Evolutionary conservation across 2,888 invertebrate genomes (phyloP).

Genomic region (Oasisia sp.): DNA sequence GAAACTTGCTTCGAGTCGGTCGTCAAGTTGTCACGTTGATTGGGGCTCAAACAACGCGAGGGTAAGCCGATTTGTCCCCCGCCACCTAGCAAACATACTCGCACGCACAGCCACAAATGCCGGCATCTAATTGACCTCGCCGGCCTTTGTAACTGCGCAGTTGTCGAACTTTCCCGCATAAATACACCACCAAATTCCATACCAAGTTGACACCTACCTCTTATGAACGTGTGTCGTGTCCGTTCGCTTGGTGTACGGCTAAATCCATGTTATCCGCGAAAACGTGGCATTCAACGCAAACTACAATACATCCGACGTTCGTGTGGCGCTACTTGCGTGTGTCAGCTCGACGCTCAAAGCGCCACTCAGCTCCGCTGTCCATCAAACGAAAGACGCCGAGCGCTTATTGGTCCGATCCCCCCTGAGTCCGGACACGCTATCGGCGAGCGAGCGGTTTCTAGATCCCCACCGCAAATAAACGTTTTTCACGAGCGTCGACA

Average conservation of each 20-base stretch:
- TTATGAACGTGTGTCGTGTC: background rate
- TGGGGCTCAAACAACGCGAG: background rate
- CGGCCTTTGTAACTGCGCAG: background rate
- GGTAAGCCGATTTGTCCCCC: background rate
- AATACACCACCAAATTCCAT: background rate
- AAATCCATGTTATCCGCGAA: constrained; percentile 6
- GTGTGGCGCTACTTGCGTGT: background rate
- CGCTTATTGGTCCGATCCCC: background rate
- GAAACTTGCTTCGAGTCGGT: background rate
- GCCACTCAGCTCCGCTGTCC: constrained; percentile 4
- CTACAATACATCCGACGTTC: background rate
- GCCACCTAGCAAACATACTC: background rate
- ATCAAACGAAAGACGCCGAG: background rate
- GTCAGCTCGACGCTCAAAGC: background rate
- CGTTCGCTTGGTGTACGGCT: background rate
- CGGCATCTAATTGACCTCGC: constrained; percentile 14
- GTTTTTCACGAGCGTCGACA: background rate
- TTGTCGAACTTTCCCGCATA: background rate
- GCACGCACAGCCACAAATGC: background rate
- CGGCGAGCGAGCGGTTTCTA: background rate
- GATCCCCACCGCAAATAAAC: constrained; percentile 6
- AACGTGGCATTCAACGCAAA: constrained; percentile 7
- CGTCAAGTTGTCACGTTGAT: background rate
- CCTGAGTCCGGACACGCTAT: background rate
- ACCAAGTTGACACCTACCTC: background rate